Evolutionary conservation across 2,797 vertebrate genomes (phyloP).

Genomic region (Esox masquinongy): DNA sequence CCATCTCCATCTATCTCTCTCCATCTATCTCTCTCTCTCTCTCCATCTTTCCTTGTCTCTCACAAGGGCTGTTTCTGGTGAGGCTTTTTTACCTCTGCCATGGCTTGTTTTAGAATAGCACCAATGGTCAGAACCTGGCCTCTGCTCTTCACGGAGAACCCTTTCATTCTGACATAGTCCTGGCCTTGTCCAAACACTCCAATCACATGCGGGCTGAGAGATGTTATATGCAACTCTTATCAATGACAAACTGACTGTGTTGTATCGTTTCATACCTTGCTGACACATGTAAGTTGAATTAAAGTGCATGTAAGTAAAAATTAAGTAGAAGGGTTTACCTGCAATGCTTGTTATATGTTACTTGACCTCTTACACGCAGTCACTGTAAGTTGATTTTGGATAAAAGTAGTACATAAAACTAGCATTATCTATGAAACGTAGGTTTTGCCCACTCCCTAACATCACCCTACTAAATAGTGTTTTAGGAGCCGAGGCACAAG

Average conservation of each 20-base stretch:
- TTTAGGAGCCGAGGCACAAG: too few relatives aligned
- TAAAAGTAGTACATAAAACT: not conserved
- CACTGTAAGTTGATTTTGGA: not conserved
- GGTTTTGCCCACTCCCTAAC: not conserved
- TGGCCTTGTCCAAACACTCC: constrained; percentile 68
- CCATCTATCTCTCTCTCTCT: constrained; percentile 50
- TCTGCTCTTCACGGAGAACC: constrained; percentile 66
- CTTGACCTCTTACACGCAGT: not conserved
- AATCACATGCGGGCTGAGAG: constrained; percentile 67
- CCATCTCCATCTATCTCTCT: constrained; percentile 64
- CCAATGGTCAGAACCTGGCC: constrained; percentile 68
- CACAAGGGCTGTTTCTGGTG: constrained; percentile 64
- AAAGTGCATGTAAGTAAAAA: too few relatives aligned
- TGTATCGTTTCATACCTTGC: constrained; percentile 38
- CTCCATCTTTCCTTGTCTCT: constrained; percentile 37
- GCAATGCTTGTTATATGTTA: not conserved
- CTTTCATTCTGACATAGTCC: constrained; percentile 72
- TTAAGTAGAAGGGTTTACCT: not conserved
- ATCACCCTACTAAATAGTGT: not conserved
- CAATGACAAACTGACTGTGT: constrained; percentile 11
- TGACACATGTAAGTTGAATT: constrained; percentile 11
- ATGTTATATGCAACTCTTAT: constrained; percentile 52
- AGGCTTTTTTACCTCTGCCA: constrained; percentile 73
- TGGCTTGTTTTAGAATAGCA: constrained; percentile 64
- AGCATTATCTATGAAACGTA: not conserved